Conservation (phyloP, 2,113 vertebrate species). For the Tachycineta bicolor region DNA sequence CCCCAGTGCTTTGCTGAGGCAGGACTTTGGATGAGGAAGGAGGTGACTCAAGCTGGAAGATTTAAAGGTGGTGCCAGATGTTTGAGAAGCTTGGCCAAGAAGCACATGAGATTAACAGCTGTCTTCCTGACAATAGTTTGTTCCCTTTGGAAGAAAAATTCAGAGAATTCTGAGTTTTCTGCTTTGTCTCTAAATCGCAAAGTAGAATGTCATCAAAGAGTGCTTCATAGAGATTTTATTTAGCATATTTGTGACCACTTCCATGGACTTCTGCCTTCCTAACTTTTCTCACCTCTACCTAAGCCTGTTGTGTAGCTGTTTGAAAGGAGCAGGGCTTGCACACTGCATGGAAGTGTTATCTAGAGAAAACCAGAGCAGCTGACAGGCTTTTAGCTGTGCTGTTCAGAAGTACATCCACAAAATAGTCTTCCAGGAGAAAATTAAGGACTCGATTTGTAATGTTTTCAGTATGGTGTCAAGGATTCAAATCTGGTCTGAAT, state of each 20-base stretch:
- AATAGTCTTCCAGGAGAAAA: slow-evolving; percentile 14
- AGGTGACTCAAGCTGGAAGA: slow-evolving; percentile 35
- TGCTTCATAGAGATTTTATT: neutral
- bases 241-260: neutral
- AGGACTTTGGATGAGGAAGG: slow-evolving; percentile 41
- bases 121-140: neutral
- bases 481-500: slow-evolving; percentile 23
- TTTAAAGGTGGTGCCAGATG: slow-evolving; percentile 30
- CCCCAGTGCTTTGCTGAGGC: slow-evolving; percentile 53
- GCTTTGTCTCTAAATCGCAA: neutral
- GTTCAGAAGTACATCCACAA: neutral
- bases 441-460: neutral
- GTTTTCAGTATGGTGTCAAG: neutral
- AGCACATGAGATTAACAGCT: slow-evolving; percentile 35
- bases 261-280: neutral
- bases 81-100: slow-evolving; percentile 32
- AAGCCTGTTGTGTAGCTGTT: neutral
- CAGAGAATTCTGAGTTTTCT: neutral
- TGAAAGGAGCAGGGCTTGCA: neutral
- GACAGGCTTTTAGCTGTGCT: neutral
- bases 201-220: neutral
- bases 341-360: neutral
- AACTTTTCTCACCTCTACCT: neutral
- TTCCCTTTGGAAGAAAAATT: neutral
- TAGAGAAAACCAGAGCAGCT: neutral